Evolutionary conservation across 2,113 vertebrate species (phyloP).

Genomic region (Scolopax mira): DNA sequence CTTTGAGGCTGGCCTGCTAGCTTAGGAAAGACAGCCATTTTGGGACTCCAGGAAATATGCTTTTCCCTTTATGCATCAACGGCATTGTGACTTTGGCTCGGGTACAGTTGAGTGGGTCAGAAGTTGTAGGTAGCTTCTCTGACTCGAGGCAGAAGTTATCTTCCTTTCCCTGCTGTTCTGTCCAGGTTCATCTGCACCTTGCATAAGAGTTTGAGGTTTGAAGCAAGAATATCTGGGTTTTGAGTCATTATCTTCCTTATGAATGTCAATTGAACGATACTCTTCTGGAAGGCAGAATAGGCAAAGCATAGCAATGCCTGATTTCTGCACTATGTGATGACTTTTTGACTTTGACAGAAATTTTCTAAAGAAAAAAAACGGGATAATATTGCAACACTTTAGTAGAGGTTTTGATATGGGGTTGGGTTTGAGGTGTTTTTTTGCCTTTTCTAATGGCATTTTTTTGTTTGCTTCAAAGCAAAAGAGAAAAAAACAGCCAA

Average conservation of each 20-base stretch:
- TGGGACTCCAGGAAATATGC: neutral
- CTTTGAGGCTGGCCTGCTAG: neutral
- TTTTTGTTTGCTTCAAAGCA: neutral
- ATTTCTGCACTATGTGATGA: neutral
- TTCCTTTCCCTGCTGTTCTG: neutral
- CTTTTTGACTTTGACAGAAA: neutral
- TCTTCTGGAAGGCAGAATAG: neutral
- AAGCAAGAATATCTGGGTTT: neutral
- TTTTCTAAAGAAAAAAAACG: neutral
- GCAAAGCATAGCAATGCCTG: neutral
- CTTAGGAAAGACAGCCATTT: neutral
- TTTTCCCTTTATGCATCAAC: neutral
- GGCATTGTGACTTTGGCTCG: neutral
- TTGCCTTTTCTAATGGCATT: neutral
- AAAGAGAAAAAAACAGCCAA: neutral
- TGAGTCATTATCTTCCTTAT: neutral
- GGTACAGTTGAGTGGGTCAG: neutral
- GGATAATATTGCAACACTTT: neutral
- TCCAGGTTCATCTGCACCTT: neutral
- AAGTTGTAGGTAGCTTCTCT: neutral
- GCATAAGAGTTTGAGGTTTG: neutral
- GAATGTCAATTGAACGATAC: neutral
- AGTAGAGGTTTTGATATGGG: neutral
- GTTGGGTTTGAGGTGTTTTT: neutral
- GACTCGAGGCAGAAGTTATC: neutral